A percentile compares a stretch with the other conserved stretches of the same genome.
Evolutionary conservation across 2,797 vertebrate genomes (phyloP).

Genomic region (Chaetophractus vellerosus): DNA sequence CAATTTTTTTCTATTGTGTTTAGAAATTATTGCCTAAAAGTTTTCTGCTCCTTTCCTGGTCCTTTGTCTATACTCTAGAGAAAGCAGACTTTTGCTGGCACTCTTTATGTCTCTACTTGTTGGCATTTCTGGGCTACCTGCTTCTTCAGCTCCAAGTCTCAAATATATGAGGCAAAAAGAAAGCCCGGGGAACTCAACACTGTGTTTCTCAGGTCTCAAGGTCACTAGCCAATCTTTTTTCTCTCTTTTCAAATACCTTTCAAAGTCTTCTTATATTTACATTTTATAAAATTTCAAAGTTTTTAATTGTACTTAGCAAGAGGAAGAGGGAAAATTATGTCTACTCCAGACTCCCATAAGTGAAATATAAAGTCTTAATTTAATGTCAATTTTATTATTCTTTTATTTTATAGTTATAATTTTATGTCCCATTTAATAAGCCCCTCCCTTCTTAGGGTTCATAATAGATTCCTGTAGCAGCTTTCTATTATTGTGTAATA

Average conservation of each 20-base stretch:
- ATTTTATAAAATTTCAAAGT: background rate
- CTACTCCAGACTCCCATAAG: background rate
- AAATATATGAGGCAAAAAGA: background rate
- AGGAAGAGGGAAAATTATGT: background rate
- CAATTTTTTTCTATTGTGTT: background rate
- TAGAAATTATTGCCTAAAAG: background rate
- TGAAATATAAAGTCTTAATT: background rate
- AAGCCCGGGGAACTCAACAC: background rate
- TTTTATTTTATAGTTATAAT: background rate
- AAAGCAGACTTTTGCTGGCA: background rate
- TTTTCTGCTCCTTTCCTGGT: background rate
- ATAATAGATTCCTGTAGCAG: background rate
- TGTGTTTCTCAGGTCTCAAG: background rate
- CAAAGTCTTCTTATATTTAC: too few relatives aligned
- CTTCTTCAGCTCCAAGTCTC: background rate
- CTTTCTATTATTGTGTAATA: background rate
- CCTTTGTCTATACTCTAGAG: background rate
- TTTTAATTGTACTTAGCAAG: background rate
- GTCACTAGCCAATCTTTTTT: background rate
- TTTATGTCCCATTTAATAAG: background rate
- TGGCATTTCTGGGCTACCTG: background rate
- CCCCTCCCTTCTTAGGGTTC: background rate
- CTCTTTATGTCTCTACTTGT: background rate
- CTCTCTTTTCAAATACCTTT: background rate
- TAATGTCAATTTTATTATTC: background rate